These are phyloP conservation scores for Lophotriccus pileatus DNA, from an alignment of 2,797 vertebrate genomes.

Conservation along the genomic window DNA sequence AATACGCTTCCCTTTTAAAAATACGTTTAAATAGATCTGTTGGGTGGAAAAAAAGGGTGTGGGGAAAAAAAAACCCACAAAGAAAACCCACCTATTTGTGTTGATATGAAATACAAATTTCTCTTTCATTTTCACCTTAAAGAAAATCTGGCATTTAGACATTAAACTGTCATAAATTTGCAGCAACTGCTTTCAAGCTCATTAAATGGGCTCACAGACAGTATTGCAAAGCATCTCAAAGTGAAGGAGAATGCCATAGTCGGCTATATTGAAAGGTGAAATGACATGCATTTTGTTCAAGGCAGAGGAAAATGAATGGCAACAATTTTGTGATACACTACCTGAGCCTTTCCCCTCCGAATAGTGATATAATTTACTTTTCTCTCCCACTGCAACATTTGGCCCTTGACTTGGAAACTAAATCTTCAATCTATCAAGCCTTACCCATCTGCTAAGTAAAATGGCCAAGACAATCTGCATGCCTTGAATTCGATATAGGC, in stretches of 20 bases:
- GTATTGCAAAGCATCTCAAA: slow-evolving; percentile 54
- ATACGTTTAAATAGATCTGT: background rate
- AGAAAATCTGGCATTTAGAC: slow-evolving; percentile 42
- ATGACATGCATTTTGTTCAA: slow-evolving; percentile 61
- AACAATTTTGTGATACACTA: slow-evolving; percentile 53
- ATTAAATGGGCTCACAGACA: slow-evolving; percentile 61
- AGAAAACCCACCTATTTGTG: background rate
- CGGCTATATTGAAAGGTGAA: slow-evolving; percentile 44
- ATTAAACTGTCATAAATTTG: slow-evolving; percentile 58
- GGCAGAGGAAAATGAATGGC: slow-evolving; percentile 64
- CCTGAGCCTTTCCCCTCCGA: slow-evolving; percentile 5
- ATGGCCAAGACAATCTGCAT: slow-evolving; percentile 72
- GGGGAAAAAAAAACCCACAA: background rate
- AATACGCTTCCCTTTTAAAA: background rate
- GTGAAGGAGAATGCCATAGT: slow-evolving; percentile 36
- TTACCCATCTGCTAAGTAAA: slow-evolving; percentile 74
- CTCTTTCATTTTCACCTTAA: slow-evolving; percentile 5
- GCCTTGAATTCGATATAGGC: slow-evolving; percentile 65
- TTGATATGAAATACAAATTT: background rate
- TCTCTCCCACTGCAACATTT: slow-evolving; percentile 64
- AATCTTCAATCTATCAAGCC: slow-evolving; percentile 71
- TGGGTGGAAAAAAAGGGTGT: background rate
- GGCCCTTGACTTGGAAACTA: slow-evolving; percentile 70
- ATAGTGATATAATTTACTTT: slow-evolving; percentile 56
- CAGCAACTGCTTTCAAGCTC: slow-evolving; percentile 63